Percentiles rank a stretch among this genome's conserved stretches.
Conservation (phyloP, 2,113 vertebrate species). For the Anhinga anhinga region DNA sequence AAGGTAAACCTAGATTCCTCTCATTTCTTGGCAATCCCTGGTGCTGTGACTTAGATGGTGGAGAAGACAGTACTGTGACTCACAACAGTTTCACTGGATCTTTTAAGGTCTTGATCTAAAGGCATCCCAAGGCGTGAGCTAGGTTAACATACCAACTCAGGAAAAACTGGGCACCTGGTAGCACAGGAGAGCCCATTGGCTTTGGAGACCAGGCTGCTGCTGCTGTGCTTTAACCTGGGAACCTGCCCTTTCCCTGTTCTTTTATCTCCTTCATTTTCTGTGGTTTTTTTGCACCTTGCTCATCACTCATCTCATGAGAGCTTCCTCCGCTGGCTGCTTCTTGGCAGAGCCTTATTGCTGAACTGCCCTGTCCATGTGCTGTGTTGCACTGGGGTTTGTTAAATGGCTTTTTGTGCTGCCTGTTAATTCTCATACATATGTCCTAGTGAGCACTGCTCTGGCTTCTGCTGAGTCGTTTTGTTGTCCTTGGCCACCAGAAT, state of each 20-base stretch:
- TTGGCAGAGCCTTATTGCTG: not conserved
- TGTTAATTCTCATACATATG: not conserved
- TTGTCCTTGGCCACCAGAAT: constrained; percentile 45
- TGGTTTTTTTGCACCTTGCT: not conserved
- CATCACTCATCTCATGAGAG: not conserved
- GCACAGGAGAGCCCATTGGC: not conserved
- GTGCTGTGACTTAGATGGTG: not conserved
- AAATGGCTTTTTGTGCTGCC: not conserved
- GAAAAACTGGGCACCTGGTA: accelerated
- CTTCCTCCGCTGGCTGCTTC: not conserved
- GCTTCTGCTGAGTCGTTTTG: not conserved
- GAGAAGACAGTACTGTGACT: not conserved
- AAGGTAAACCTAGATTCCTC: not conserved
- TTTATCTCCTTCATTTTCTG: accelerated
- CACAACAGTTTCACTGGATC: not conserved
- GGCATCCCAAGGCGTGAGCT: not conserved
- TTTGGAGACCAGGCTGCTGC: not conserved
- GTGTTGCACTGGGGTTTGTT: not conserved
- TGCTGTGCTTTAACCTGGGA: not conserved
- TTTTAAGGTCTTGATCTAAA: not conserved
- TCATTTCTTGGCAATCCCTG: not conserved
- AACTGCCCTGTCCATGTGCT: accelerated
- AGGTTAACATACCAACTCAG: not conserved
- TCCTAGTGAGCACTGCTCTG: not conserved
- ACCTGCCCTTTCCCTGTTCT: not conserved